Evolutionary conservation across 2,888 invertebrate species (phyloP), one percentile per base, ranked within the genome.

Genomic region (Ormyrus nitidulus): DNA sequence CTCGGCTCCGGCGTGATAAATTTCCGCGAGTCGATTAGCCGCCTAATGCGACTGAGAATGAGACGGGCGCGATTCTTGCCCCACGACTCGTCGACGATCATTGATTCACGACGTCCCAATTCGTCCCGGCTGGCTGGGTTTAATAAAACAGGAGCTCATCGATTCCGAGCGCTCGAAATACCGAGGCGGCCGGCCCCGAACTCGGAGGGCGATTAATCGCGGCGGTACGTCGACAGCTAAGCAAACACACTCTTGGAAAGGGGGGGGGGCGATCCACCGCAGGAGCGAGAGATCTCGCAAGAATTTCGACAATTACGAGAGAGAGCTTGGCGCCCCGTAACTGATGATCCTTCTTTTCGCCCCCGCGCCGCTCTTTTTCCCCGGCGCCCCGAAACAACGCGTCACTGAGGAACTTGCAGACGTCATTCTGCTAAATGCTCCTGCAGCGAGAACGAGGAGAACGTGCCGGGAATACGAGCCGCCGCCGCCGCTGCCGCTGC

Each of bases 281-380:
- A 34, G 34, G 19, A 34, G 34, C n/a, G 51, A 11, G 44, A 53
- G 13, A 62, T 8, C 19, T 58, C 11, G 19, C 68, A 54, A 65
- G 77, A 90, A 89, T 89, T 34, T 90, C 88, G 88, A 86, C 88
- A 90, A 89, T 89, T 90, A 90, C 89, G 89, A 89, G 88, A 19
- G 19, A 34, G 4, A 34, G 34, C 34, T 4, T 34, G 87, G 85
- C 86, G 81, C 83, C 19, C 82, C 85, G 86, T 90, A 89, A 87
- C 90, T 90, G 88, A 91, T 91, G 88, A 91, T 90, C 85, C 85
- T 86, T 54, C 61, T 72, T 59, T 54, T 44, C 10, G 19, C 53
- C 13, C 64, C 34, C 10, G 19, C 6, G 0, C 73, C 9, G 58
- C 6, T 13, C 51, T 61, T 59, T 61, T 69, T 76, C 61, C 10